Conservation (phyloP, 2,113 vertebrate genomes). For the Grus americana region DNA sequence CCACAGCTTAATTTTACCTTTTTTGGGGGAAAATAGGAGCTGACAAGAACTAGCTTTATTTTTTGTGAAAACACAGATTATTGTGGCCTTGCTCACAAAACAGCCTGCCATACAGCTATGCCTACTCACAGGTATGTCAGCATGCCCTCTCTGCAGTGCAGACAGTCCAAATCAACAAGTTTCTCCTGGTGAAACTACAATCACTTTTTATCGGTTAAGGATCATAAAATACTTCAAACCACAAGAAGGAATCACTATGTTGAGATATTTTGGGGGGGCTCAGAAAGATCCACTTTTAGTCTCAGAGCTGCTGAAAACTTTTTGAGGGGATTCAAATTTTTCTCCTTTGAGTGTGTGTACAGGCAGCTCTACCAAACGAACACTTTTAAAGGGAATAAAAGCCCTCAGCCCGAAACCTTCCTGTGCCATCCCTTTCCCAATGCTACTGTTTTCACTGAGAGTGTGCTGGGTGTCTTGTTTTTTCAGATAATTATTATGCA, state of each 20-base stretch:
- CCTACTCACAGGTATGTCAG: rapidly evolving
- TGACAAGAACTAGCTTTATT: background rate
- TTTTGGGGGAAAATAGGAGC: background rate
- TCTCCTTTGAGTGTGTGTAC: background rate
- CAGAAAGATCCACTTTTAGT: background rate
- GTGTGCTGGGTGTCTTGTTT: background rate
- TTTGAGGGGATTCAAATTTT: background rate
- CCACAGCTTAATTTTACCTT: background rate
- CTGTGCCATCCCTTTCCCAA: background rate
- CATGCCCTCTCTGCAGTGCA: background rate
- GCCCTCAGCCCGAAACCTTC: background rate
- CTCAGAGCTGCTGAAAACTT: background rate
- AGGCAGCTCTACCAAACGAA: background rate
- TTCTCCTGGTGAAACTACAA: background rate
- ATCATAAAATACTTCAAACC: background rate
- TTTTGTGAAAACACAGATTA: background rate
- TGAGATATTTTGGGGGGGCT: background rate
- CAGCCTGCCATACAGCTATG: background rate
- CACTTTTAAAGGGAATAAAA: background rate
- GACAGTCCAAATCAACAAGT: background rate
- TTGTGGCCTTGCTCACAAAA: background rate
- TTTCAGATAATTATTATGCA: background rate
- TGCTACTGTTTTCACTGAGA: background rate
- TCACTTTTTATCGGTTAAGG: background rate
- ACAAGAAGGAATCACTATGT: background rate